These are phyloP conservation scores for Myathropa florea DNA, from an alignment of 2,888 invertebrate genomes.

Conservation along the genomic window DNA sequence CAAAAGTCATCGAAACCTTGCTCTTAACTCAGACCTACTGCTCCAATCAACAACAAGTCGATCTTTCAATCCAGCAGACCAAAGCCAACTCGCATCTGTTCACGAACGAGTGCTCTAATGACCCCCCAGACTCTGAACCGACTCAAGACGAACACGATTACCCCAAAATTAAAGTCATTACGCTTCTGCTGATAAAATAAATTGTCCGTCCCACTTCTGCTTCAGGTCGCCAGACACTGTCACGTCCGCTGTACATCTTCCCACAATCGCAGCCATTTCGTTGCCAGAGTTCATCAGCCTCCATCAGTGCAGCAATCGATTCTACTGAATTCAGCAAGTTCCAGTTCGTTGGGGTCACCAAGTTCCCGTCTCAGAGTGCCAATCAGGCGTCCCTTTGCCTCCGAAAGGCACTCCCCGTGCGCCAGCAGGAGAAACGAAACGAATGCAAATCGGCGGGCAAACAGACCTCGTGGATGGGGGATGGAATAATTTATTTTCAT, in stretches of 20 bases:
- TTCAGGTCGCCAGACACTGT: not conserved
- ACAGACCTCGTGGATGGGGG: not conserved
- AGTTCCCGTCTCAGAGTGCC: not conserved
- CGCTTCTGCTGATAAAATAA: not conserved
- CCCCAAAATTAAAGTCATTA: not conserved
- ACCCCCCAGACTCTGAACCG: not conserved
- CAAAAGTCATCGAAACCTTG: too few species aligned
- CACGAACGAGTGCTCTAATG: not conserved
- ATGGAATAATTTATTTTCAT: conserved; percentile 62
- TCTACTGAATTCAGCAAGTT: not conserved
- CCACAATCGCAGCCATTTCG: not conserved
- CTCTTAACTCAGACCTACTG: too few species aligned
- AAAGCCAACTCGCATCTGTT: not conserved
- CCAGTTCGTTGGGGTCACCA: not conserved
- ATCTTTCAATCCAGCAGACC: not conserved
- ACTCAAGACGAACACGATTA: not conserved
- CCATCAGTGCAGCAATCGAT: not conserved
- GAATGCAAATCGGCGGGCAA: not conserved
- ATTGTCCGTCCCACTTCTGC: not conserved
- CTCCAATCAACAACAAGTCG: too few species aligned
- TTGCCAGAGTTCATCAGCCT: not conserved
- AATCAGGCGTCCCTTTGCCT: not conserved
- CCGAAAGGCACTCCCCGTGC: not conserved
- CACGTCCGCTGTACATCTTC: not conserved
- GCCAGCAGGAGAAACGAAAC: not conserved